Evolutionary conservation across 2,797 vertebrate species (phyloP), one percentile per base, ranked within the genome.

Genomic region (Coreius guichenoti): DNA sequence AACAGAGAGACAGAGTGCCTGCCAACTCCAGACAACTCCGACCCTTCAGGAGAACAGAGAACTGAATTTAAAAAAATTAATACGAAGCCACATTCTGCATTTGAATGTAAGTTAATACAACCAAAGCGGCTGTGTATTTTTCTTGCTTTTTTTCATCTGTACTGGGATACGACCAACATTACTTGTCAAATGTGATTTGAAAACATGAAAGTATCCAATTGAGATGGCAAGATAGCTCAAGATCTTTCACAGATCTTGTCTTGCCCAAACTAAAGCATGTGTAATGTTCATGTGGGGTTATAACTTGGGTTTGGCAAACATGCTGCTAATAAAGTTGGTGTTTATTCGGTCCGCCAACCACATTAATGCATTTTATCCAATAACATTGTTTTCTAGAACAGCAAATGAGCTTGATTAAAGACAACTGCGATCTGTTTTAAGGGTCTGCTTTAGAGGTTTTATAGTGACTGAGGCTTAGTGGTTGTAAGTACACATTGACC

Each of bases 331-430:
- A 85, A 88, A 88, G 54, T 75, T 82, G 13, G 84, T 86, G 87
- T 91, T 91, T 90, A 91, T 87, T 86, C 68, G 49, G 87, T 73
- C 86, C 80, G 69, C 69, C 83, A 85, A 87, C 84, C 87, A 85
- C 87, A 87, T 89, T 82, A 89, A 79, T 88, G 33, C 80, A 70
- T 84, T 75, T 81, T 80, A 80, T 80, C 79, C 83, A 88, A 88
- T 89, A 88, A 89, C 72, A n/a, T 82, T 88, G 85, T 89, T 91
- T 89, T 85, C 78, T 70, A 83, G 72, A 81, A 82, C 70, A 80
- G 79, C 13, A 61, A 69, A 86, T 86, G 54, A 86, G 85, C 87
- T 72, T 89, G 82, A 89, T 88, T 88, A 86, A 85, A 87, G 85
- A 86, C 83, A 86, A 81, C 45, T 84, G 78, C 39, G 26, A 69